Base-by-base conservation (phyloP, 2,888 invertebrate species). In the Acrobeloides nanus region DNA sequence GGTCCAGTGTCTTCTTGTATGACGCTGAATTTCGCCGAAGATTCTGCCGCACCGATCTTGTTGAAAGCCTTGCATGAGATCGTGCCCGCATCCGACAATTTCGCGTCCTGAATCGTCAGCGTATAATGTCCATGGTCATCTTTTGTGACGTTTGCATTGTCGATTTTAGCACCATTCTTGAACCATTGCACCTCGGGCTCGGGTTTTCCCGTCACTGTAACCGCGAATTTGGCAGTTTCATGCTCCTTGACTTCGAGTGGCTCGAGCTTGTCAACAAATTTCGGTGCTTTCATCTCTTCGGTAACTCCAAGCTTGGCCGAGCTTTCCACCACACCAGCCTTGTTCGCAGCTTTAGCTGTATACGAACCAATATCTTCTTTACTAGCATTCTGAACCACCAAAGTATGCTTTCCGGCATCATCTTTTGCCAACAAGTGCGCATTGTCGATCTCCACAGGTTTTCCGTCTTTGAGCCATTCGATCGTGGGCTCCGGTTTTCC, bases 351-450 rank as follows among this genome's bases (percentile, higher is more conserved):
- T 1, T 92, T 89, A 71, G 92, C 92, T 0, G 89, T 89, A 75
- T 93, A 93, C 21, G 89, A 80, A 0, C 95, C 95, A 4, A 89
- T 89, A 75, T 95, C 93, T 74, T 89, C 89, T 0, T 87, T 88
- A 71, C 84, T 85, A 7, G 90, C 90, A 71, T 90, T 89, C 73
- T 89, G 87, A 78, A 95, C 88, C n/a, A 89, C 86, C 49, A 95
- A 79, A 4, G 88, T 88, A 29, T 59, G 60, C 0, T 88, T 87
- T 74, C 93, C 92, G 0, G 53, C 54, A 7, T 51, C 39, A 37
- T 59, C 43, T 48, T 57, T 55, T 6, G 46, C 43, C 7, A 63
- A 50, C 10, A 62, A 29, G 27, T 63, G 62, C 7, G 51, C 56
- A 87, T 89, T 59, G 37, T 69, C 71, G 18, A 59, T 42, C 4